These are phyloP conservation scores for Bolinopsis microptera DNA, from an alignment of 37 sponge, comb jelly and placozoan genomes.

Conservation along the genomic window DNA sequence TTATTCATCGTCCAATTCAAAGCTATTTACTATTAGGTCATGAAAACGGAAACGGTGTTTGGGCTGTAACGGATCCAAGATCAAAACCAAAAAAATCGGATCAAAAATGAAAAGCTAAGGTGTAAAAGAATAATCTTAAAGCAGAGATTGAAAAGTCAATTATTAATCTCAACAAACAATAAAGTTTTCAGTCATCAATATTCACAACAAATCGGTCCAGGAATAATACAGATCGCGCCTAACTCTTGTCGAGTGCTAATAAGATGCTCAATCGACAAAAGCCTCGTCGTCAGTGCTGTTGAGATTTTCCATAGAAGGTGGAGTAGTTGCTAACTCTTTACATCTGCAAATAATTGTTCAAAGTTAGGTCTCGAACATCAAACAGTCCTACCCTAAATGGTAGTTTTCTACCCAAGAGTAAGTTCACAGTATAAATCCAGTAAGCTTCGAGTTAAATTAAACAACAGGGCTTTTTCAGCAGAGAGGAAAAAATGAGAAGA, in stretches of 20 bases:
- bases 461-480: too few species aligned
- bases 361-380: too few species aligned
- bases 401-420: too few species aligned
- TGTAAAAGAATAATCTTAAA: neutral
- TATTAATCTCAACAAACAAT: neutral
- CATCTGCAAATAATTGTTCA: too few species aligned
- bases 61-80: neutral
- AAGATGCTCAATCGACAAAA: conserved; percentile 10
- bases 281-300: conserved; percentile 39
- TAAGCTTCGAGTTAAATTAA: too few species aligned
- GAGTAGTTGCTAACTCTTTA: neutral
- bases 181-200: neutral
- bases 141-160: neutral
- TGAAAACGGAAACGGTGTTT: neutral
- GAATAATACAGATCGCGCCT: too few species aligned
- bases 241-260: too few species aligned
- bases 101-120: neutral
- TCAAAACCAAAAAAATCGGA: neutral
- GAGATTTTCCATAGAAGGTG: neutral
- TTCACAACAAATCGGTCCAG: neutral
- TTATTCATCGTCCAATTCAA: neutral
- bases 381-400: too few species aligned
- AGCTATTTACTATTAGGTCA: neutral
- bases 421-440: too few species aligned
- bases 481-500: too few species aligned